Conservation (phyloP, 2,797 vertebrate genomes). For the Buphagus erythrorhynchus region DNA sequence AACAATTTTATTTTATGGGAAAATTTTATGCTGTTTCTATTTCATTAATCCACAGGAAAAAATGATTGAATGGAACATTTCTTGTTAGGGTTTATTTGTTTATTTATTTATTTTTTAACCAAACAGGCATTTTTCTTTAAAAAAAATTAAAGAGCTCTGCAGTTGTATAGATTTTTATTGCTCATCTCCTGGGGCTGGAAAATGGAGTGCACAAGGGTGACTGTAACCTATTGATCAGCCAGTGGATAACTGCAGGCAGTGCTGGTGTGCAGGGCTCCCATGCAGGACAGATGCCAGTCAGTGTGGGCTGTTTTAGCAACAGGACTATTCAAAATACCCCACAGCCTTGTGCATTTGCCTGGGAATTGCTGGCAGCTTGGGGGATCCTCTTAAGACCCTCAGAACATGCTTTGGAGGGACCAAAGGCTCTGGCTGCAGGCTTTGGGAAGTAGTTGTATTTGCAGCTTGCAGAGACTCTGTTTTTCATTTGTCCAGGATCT, state of each 20-base stretch:
- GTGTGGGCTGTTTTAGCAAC: not conserved
- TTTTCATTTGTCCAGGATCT: not conserved
- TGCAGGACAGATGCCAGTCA: rapidly evolving
- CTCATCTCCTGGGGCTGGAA: not conserved
- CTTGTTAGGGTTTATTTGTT: not conserved
- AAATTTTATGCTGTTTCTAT: not conserved
- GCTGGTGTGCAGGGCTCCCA: not conserved
- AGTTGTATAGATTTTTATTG: not conserved
- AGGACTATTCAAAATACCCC: rapidly evolving
- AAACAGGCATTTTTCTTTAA: not conserved
- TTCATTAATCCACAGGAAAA: not conserved
- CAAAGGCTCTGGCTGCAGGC: not conserved
- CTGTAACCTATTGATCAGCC: not conserved
- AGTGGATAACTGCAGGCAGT: not conserved
- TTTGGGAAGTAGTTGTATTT: not conserved
- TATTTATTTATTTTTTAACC: not conserved
- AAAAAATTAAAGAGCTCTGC: not conserved
- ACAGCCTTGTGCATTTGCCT: rapidly evolving
- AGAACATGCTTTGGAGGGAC: not conserved
- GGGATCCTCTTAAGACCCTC: not conserved
- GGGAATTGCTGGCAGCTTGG: not conserved
- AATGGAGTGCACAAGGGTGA: not conserved
- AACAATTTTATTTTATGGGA: not conserved
- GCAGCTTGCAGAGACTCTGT: not conserved
- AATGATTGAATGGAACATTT: not conserved